Conservation (phyloP, 2,797 vertebrate species). For the Cetoscarus ocellatus region DNA sequence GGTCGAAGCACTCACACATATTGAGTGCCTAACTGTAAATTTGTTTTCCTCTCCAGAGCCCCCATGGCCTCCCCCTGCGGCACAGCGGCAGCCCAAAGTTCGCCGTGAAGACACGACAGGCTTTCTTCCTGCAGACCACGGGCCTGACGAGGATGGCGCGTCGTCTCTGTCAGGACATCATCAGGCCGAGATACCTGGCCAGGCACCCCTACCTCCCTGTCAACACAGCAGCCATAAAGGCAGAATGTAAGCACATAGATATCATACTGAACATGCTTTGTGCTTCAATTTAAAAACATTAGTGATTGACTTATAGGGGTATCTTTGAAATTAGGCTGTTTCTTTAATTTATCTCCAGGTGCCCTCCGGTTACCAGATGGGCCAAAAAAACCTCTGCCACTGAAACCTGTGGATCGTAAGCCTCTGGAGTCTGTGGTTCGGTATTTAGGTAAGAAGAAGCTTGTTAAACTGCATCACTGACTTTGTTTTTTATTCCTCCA, state of each 20-base stretch:
- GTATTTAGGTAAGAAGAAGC: conserved; percentile 90
- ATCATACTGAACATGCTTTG: neutral
- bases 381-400: conserved; percentile 88
- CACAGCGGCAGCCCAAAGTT: conserved; percentile 97
- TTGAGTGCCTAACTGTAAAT: neutral
- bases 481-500: neutral
- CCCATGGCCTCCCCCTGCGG: conserved; percentile 90
- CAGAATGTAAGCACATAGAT: conserved; percentile 89
- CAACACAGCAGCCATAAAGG: conserved; percentile 96
- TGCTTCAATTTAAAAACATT: neutral
- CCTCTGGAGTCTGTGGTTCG: conserved; percentile 96
- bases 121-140: conserved; percentile 96
- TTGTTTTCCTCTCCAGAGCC: conserved; percentile 83
- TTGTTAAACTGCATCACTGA: neutral
- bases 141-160: conserved; percentile 91
- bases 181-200: conserved; percentile 91
- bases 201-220: conserved; percentile 94
- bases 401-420: conserved; percentile 94
- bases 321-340: neutral
- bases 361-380: conserved; percentile 92
- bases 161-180: conserved; percentile 93
- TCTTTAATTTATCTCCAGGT: conserved; percentile 80
- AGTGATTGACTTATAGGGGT: too few species aligned
- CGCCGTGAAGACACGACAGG: conserved; percentile 97
- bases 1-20: neutral